These are phyloP conservation scores for Psophia crepitans DNA, from an alignment of 2,113 vertebrate genomes.

Conservation along the genomic window DNA sequence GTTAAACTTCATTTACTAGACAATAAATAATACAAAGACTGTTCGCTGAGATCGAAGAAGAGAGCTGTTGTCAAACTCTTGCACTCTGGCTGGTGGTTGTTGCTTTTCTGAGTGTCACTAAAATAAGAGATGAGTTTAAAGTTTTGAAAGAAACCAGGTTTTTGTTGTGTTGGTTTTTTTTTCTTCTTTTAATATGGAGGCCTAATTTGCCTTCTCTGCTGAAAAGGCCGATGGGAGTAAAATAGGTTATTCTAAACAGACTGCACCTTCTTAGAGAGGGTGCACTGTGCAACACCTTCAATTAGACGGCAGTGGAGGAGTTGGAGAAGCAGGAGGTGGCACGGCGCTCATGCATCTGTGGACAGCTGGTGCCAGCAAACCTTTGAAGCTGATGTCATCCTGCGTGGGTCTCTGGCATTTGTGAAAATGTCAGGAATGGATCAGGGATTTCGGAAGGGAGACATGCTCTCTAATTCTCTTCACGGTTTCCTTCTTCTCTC, in stretches of 20 bases:
- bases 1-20: conserved; percentile 64
- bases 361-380: neutral
- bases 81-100: neutral
- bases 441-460: neutral
- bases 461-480: neutral
- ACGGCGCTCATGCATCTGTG: neutral
- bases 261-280: neutral
- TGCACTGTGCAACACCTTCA: neutral
- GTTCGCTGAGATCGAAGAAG: conserved; percentile 6
- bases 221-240: neutral
- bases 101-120: conserved; percentile 2
- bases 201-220: neutral
- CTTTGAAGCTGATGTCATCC: neutral
- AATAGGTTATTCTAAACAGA: neutral
- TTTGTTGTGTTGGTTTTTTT: too few species aligned
- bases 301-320: neutral
- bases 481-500: neutral
- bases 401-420: neutral
- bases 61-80: neutral
- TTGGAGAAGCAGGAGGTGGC: neutral
- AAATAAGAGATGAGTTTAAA: neutral
- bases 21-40: conserved; percentile 57
- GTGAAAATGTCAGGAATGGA: neutral
- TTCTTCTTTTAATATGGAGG: neutral
- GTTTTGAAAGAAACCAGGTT: neutral